Evolutionary conservation across 2,113 vertebrate species (phyloP).

Genomic region (Laticauda colubrina): DNA sequence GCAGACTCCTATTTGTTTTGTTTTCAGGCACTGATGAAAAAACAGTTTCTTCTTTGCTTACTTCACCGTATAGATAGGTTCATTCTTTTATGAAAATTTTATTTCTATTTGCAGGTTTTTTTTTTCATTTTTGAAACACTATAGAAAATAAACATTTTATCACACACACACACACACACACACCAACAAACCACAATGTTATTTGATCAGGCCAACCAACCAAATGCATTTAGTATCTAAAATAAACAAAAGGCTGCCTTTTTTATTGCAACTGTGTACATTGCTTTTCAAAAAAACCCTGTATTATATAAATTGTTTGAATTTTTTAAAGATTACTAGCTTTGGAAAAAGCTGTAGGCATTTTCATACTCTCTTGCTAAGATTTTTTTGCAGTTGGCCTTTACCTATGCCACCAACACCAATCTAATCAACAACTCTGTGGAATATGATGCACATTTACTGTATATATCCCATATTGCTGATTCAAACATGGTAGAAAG

Average conservation of each 20-base stretch:
- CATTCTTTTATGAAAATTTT: slow-evolving; percentile 14
- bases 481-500: neutral
- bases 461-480: neutral
- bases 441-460: neutral
- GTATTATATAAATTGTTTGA: neutral
- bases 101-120: slow-evolving; percentile 6
- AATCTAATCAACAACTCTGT: neutral
- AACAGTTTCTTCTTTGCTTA: slow-evolving; percentile 8
- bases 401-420: neutral
- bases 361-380: neutral
- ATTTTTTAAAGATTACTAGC: neutral
- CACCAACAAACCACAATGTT: neutral
- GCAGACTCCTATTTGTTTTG: slow-evolving; percentile 20
- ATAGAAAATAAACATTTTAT: neutral
- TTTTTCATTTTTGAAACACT: neutral
- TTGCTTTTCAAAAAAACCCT: neutral
- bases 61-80: neutral
- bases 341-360: neutral
- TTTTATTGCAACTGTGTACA: neutral
- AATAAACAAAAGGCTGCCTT: neutral
- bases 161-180: neutral
- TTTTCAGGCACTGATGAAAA: slow-evolving; percentile 18
- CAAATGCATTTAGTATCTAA: neutral
- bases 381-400: neutral
- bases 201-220: neutral